A percentile compares a stretch with the other conserved stretches of the same genome.
These are phyloP conservation scores for Cossypha caffra DNA, from an alignment of 2,797 vertebrate species.

Conservation along the genomic window DNA sequence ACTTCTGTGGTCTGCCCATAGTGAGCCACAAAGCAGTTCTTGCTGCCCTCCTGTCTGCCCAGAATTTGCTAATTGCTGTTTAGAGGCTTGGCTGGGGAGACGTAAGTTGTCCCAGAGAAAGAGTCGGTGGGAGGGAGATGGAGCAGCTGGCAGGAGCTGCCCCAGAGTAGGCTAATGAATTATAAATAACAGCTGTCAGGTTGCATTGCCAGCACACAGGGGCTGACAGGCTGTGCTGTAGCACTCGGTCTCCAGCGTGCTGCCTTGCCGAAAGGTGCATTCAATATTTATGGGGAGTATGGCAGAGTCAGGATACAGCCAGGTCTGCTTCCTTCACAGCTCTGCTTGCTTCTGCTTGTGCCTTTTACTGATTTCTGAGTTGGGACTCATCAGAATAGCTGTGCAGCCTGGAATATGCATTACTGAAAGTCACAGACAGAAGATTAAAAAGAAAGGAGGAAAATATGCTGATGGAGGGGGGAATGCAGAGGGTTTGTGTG, in stretches of 20 bases:
- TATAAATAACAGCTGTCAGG: conserved; percentile 72
- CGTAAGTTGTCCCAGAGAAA: neutral
- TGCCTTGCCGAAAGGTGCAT: conserved; percentile 29
- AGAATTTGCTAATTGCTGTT: conserved; percentile 11
- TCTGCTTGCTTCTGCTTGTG: neutral
- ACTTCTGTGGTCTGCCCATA: neutral
- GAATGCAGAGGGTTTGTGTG: neutral
- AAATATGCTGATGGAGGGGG: neutral
- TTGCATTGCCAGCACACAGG: neutral
- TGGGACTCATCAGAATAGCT: neutral
- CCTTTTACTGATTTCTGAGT: neutral
- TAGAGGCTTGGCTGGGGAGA: conserved; percentile 7
- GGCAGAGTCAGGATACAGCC: neutral
- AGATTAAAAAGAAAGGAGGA: neutral
- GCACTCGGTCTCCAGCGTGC: neutral
- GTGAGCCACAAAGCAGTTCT: neutral
- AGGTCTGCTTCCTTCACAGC: neutral
- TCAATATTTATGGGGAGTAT: conserved; percentile 58
- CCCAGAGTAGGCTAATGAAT: conserved; percentile 65
- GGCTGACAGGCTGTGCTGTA: conserved; percentile 15
- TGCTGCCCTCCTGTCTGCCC: neutral
- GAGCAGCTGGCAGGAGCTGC: conserved; percentile 64
- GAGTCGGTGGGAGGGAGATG: neutral
- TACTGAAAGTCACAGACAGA: neutral
- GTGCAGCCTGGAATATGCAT: neutral